Evolutionary conservation across 1,140 invertebrate genomes (phyloP).

Genomic region (Leptopilina boulardi): DNA sequence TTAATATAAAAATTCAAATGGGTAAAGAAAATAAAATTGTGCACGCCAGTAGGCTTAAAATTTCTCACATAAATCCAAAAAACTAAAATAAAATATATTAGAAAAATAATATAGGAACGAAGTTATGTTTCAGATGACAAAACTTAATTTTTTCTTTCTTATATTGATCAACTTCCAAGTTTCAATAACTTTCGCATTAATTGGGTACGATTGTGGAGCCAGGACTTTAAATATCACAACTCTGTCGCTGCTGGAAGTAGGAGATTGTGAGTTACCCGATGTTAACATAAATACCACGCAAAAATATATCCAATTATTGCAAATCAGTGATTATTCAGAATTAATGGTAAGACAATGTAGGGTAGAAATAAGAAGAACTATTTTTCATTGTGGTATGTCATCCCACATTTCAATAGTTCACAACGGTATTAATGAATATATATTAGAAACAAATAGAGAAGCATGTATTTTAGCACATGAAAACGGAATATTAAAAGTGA

Average conservation of each 20-base stretch:
- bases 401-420: neutral
- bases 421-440: neutral
- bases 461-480: too few species aligned
- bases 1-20: too few species aligned
- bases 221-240: neutral
- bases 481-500: too few species aligned
- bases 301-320: slow-evolving; percentile 35
- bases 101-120: too few species aligned
- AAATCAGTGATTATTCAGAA: neutral
- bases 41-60: neutral
- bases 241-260: slow-evolving; percentile 34
- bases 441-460: neutral
- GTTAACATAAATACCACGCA: neutral
- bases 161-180: too few species aligned
- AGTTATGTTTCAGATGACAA: too few species aligned
- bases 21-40: slow-evolving; percentile 32
- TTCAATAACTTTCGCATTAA: neutral
- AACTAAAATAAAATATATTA: neutral
- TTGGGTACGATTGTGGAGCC: slow-evolving; percentile 39
- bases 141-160: neutral
- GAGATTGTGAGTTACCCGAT: slow-evolving; percentile 9
- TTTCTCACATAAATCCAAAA: neutral
- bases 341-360: slow-evolving; percentile 14
- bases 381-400: slow-evolving; percentile 36
- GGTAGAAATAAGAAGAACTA: slow-evolving; percentile 26